Evolutionary conservation across 1,140 invertebrate genomes (phyloP).

Genomic region (Anagrus nilaparvatae): DNA sequence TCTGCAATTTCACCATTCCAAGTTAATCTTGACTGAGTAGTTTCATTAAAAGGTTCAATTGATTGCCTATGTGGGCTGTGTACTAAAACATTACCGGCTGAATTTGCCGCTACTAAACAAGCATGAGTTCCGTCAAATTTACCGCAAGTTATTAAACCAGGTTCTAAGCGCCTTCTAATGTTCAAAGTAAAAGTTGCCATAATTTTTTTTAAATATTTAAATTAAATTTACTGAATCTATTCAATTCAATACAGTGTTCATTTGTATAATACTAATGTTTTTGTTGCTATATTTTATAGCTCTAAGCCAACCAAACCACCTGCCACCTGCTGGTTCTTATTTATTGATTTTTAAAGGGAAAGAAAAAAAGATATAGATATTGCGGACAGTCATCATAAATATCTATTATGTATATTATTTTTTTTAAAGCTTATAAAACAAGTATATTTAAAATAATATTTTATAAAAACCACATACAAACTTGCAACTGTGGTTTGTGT

Average conservation of each 20-base stretch:
- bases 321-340: not conserved
- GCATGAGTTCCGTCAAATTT: slow-evolving; percentile 83
- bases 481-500: too few relatives aligned
- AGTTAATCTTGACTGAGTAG: slow-evolving; percentile 26
- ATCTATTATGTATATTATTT: too few relatives aligned
- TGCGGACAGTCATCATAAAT: too few relatives aligned
- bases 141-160: slow-evolving; percentile 63
- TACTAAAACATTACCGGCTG: slow-evolving; percentile 63
- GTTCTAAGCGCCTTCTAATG: slow-evolving; percentile 62
- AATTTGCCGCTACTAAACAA: slow-evolving; percentile 76
- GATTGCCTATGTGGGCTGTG: slow-evolving; percentile 37
- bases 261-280: not conserved
- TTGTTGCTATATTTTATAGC: not conserved
- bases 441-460: too few relatives aligned
- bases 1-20: slow-evolving; percentile 39
- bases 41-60: slow-evolving; percentile 14
- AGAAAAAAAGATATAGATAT: too few relatives aligned
- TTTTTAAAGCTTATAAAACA: too few relatives aligned
- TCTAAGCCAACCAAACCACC: not conserved
- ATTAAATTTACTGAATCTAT: slow-evolving; percentile 4
- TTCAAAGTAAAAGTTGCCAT: slow-evolving; percentile 66
- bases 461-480: too few relatives aligned
- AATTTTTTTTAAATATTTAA: not conserved
- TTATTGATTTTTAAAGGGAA: too few relatives aligned
- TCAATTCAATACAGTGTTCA: not conserved